Base-by-base conservation (phyloP, 2,113 vertebrate genomes). In the Potamarius usumacintae region DNA sequence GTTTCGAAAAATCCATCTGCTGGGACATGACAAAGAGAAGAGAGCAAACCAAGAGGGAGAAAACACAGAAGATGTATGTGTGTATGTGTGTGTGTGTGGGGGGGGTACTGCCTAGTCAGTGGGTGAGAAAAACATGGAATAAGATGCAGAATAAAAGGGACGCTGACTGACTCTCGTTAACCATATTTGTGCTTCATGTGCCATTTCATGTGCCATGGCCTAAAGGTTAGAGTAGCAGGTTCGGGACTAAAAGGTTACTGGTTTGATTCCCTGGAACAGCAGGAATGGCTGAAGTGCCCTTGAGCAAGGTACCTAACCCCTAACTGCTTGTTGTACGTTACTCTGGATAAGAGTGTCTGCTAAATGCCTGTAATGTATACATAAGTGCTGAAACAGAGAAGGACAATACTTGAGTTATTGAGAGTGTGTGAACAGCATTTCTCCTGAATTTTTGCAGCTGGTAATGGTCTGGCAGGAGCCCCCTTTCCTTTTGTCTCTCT, bases 1-100 rank as follows among this genome's bases (percentile, higher is more conserved):
- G 94, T 96, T 96, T 95, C 92, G 92, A 93, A 12, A 96, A 12
- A 96, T 95, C 96, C 97, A 97, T 97, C 97, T 97, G 97, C 96
- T 96, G 96, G 95, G 94, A 94, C 95, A 90, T 93, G 94, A 94
- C 96, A 94, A 95, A 95, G 85, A 71, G 89, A 22, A 48, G 85
- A 89, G 84, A 82, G 71, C n/a, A 69, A 86, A 55, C 93, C 89
- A 89, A 91, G 93, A 92, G 92, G 90, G 91, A 92, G 91, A 85
- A 93, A 94, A 93, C 94, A 91, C 86, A 87, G 60, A 76, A 87
- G 60, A 86, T 42, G 89, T 77, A 50, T 76, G 62, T 74, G 17
- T 42, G 34, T 20, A 1, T 30, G 30, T 30, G 30, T 72, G 30
- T 7, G 30, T 69, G 63, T 20, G 53, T 11, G 42, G 30, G 71